Base-by-base conservation (phyloP, 2,888 invertebrate species). In the Dryomyza anilis region DNA sequence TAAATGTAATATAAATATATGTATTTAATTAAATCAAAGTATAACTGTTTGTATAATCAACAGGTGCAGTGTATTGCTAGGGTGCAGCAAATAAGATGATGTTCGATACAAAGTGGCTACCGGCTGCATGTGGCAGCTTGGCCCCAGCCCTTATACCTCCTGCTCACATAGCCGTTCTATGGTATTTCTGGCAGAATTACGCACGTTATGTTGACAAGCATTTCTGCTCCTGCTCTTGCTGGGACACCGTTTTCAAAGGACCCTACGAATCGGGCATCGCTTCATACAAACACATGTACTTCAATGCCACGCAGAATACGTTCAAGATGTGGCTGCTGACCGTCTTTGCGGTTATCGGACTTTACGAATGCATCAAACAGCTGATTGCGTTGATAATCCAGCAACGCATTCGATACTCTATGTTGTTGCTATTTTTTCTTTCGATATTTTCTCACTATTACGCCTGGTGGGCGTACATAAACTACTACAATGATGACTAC, bases 211-310 rank as follows among this genome's bases (percentile, higher is more conserved):
- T 91, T 53, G 89, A 90, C 76, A 86, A 85, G 70, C 85, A 85
- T 64, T 87, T 86, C 71, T 91, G 91, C 76, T 86, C 88, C 16
- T 91, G 91, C 80, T 88, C 89, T 12, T 91, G 91, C 77, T 91
- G 91, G 89, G 91, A 91, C 76, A 91, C 91, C 0, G 87, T 91
- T 7, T 91, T 91, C 76, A 90, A 91, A 86, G 91, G 89, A 14
- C 87, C 88, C 12, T 90, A 90, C 74, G 89, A 90, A 78, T 86
- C 87, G 27, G 89, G 89, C n/a, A 85, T 89, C 67, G 88, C 88
- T 45, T 86, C 88, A 23, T 90, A 89, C 75, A 90, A 90, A 75
- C 89, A 90, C 76, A 86, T 90, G 81, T 90, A 90, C 79, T 89
- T 89, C 79, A 90, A 90, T 79, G 88, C 88, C 48, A 89, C 89